A percentile compares a stretch with the other conserved stretches of the same genome.
These are phyloP conservation scores for Clarias pachynema DNA, from an alignment of 2,797 vertebrate genomes.

Conservation along the genomic window DNA sequence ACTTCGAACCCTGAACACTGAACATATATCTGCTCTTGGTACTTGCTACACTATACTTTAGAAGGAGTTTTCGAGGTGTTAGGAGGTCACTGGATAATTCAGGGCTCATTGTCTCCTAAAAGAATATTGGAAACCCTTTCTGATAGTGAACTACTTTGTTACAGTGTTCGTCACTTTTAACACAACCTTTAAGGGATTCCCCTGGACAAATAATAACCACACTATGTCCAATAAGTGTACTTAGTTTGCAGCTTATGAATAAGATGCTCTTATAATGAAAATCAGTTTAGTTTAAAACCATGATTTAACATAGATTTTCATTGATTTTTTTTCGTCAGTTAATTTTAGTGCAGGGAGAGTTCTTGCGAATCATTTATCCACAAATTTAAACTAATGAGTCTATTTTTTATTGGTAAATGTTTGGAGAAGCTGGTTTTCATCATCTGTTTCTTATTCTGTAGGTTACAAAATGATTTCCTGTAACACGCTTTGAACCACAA, in stretches of 20 bases:
- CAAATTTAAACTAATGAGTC: not conserved
- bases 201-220: not conserved
- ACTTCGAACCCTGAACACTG: not conserved
- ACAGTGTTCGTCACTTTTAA: not conserved
- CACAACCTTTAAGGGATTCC: not conserved
- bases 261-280: not conserved
- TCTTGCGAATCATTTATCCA: not conserved
- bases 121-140: not conserved
- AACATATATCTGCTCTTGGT: not conserved
- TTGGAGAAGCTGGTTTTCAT: slow-evolving; percentile 1
- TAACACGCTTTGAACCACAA: not conserved
- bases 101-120: not conserved
- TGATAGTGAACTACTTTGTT: not conserved
- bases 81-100: not conserved
- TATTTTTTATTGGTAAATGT: not conserved
- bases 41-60: not conserved
- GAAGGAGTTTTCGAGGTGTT: not conserved
- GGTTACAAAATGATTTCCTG: slow-evolving; percentile 24
- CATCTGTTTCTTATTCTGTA: slow-evolving; percentile 5
- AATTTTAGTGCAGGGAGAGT: not conserved
- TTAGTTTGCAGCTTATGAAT: not conserved
- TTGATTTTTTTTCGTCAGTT: not conserved
- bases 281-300: no score
- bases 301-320: no score
- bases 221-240: not conserved